These are phyloP conservation scores for Kudoa iwatai DNA, from an alignment of 30 jellyfish, hydroid and myxozoan genomes.

Conservation along the genomic window DNA sequence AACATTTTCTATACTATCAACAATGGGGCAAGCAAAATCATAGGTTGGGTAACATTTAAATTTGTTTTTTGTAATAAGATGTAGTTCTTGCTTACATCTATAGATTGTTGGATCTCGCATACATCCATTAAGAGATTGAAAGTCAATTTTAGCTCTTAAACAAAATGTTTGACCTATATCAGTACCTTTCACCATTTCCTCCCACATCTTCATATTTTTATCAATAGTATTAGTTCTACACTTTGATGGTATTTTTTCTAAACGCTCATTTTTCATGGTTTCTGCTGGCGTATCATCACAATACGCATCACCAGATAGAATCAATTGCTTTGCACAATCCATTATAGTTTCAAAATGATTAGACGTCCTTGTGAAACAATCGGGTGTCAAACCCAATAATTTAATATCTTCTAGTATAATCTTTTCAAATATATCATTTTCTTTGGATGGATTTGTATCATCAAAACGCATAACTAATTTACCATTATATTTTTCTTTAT, in stretches of 20 bases:
- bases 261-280: conserved; percentile 28
- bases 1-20: conserved; percentile 77
- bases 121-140: conserved; percentile 49
- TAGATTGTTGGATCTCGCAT: conserved; percentile 61
- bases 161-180: conserved; percentile 15
- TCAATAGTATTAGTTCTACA: conserved; percentile 33
- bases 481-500: conserved; percentile 39
- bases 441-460: conserved; percentile 88
- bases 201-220: conserved; percentile 17
- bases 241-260: conserved; percentile 20
- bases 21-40: conserved; percentile 92
- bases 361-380: conserved; percentile 31
- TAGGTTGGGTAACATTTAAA: conserved; percentile 62
- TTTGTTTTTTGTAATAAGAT: conserved; percentile 23
- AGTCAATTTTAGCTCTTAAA: conserved; percentile 39
- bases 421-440: conserved; percentile 57
- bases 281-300: conserved; percentile 73
- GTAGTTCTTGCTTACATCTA: conserved; percentile 34
- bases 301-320: conserved; percentile 24
- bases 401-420: conserved; percentile 47
- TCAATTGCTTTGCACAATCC: conserved; percentile 31
- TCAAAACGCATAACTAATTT: conserved; percentile 64
- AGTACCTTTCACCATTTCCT: conserved; percentile 30
- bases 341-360: conserved; percentile 26
- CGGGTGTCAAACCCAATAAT: conserved; percentile 59